Evolutionary conservation across 2,113 vertebrate genomes (phyloP).

Genomic region (Choloepus hoffmanni): DNA sequence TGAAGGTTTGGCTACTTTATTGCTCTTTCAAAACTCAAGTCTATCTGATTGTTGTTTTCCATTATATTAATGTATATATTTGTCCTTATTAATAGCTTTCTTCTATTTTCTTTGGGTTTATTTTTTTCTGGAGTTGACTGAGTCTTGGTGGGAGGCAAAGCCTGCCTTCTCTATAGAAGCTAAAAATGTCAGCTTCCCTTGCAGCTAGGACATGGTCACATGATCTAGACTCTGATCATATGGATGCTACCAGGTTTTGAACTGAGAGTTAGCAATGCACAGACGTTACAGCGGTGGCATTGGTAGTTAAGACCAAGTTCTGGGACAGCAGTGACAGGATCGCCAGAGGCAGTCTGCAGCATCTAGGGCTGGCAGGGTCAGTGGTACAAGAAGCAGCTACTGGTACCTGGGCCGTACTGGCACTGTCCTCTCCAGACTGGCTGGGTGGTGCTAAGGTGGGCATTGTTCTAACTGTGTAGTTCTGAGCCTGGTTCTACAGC

Average conservation of each 20-base stretch:
- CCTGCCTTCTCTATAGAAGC: background rate
- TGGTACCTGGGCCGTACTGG: background rate
- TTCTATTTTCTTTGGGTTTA: background rate
- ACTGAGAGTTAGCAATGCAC: background rate
- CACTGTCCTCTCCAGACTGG: background rate
- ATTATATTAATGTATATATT: slow-evolving; percentile 26
- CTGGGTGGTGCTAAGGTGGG: background rate
- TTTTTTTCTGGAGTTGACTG: background rate
- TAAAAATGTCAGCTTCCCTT: background rate
- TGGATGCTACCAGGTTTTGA: background rate
- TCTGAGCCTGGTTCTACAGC: background rate
- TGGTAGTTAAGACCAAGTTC: background rate
- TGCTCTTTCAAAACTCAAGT: background rate
- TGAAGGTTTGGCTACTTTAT: background rate
- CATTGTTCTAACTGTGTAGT: background rate
- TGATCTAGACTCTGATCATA: background rate
- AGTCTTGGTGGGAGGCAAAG: background rate
- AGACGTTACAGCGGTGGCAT: background rate
- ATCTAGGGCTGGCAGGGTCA: background rate
- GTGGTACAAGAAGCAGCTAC: background rate
- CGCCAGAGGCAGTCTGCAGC: background rate
- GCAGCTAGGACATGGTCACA: background rate
- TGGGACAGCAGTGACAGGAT: background rate
- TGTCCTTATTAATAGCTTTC: background rate
- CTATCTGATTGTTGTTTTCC: background rate